Conservation (phyloP, 1,140 invertebrate species). For the Anagrus nilaparvatae region DNA sequence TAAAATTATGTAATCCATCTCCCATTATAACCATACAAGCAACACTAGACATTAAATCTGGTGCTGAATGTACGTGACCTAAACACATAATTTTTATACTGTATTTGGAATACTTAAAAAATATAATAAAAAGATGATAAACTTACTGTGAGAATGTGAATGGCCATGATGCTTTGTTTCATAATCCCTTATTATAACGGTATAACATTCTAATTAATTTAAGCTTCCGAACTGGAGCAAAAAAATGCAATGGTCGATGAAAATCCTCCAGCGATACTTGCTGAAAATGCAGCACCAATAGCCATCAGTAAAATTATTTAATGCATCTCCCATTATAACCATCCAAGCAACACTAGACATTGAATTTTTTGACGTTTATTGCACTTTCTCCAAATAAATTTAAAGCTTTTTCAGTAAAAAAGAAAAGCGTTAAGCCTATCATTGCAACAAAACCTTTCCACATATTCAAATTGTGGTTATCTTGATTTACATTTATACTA, state of each 20-base stretch:
- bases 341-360: slow-evolving; percentile 32
- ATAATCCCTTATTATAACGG: slow-evolving; percentile 60
- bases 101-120: too few species aligned
- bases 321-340: slow-evolving; percentile 32
- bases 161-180: slow-evolving; percentile 74
- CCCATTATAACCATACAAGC: slow-evolving; percentile 32
- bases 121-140: neutral
- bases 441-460: slow-evolving; percentile 75
- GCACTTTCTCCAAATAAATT: slow-evolving; percentile 65
- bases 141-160: slow-evolving; percentile 63
- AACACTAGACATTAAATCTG: slow-evolving; percentile 67
- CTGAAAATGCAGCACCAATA: too few species aligned
- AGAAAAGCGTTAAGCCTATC: slow-evolving; percentile 73
- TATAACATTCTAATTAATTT: slow-evolving; percentile 52
- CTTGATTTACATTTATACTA: slow-evolving; percentile 22
- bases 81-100: slow-evolving; percentile 7
- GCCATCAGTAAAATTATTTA: too few species aligned
- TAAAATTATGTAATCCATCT: slow-evolving; percentile 21
- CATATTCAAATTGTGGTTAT: slow-evolving; percentile 53
- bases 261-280: too few species aligned
- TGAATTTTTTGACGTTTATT: slow-evolving; percentile 48
- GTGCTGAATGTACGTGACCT: slow-evolving; percentile 68
- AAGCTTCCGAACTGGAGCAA: slow-evolving; percentile 15
- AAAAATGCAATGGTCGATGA: neutral
- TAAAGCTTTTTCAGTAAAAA: slow-evolving; percentile 72